A percentile compares a stretch with the other conserved stretches of the same genome.
phyloP scores from a whole-genome alignment of 2,797 vertebrate species.

The Xerus rutilus region DNA sequence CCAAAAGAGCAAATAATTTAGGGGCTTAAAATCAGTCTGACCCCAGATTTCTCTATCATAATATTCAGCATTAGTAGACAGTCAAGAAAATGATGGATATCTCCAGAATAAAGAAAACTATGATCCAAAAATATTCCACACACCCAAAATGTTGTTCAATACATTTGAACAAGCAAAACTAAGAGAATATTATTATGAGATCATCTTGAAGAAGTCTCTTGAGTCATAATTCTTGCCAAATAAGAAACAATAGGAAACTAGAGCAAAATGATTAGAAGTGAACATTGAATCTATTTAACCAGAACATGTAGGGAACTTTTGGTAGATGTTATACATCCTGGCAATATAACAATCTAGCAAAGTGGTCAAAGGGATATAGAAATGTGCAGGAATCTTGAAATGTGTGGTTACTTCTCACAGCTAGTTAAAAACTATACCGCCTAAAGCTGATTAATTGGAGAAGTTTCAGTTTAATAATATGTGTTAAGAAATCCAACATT shows the following conservation, averaged over 20 bases:
- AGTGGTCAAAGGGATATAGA: background rate
- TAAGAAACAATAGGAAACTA: background rate
- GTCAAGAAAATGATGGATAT: background rate
- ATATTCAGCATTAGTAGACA: background rate
- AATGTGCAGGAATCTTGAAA: background rate
- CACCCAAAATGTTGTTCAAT: background rate
- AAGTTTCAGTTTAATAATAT: background rate
- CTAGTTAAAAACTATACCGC: background rate
- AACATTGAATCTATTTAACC: background rate
- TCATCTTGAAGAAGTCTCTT: conserved; percentile 32
- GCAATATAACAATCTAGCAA: background rate
- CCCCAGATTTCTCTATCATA: background rate
- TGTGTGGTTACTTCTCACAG: background rate
- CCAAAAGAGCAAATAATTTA: background rate
- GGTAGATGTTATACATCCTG: background rate
- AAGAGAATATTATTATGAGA: background rate
- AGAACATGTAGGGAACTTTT: background rate
- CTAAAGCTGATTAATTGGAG: background rate
- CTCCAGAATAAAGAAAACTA: background rate
- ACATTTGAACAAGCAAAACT: background rate
- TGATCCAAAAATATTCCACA: background rate
- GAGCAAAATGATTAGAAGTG: background rate
- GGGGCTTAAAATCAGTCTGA: background rate
- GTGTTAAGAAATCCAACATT: background rate
- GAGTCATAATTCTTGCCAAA: background rate